Evolutionary conservation across 2,113 vertebrate species (phyloP), one percentile per base, ranked within the genome.

Genomic region (Myrmophylax atrothorax): DNA sequence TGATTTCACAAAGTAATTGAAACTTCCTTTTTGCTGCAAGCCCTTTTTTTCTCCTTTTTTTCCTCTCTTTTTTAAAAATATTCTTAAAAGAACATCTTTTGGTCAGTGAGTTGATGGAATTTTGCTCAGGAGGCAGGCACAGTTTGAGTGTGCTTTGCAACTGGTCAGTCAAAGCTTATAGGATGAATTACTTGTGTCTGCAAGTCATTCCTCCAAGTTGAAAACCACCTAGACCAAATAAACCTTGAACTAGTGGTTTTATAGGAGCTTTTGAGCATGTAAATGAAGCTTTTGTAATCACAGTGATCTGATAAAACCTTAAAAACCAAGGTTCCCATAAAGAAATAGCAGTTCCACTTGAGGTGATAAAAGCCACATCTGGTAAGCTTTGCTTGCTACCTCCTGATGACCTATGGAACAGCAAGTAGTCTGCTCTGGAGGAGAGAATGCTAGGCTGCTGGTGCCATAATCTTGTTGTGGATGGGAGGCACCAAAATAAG

Each of bases 1-100:
- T 98, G 95, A 96, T 97, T 98, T 98, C 98, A 97, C 98, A 97
- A 97, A 98, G 98, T 98, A 98, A 98, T 98, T 98, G 98, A 98
- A 98, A 98, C 98, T 98, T 98, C 97, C 97, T 97, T 98, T 98
- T 96, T 96, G 91, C 97, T 97, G 83, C 31, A 7, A 93, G 94
- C 73, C 70, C 60, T 74, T 29, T 49, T 12, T 15, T 10, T 0
- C 2, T 35, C 35, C 3, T 16, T n/a, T 37, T 59, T 59, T 11
- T 17, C 8, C 4, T 5, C 23, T 20, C 14, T n/a, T 82, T 83
- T 74, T 24, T 0, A 1, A n/a, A 82, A 90, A 90, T 78, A 78
- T 89, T 97, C 95, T 97, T 94, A 91, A 96, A 97, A 97, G 97
- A 96, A 94, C 95, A 93, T 98, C 96, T 97, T 97, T 97, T 97